phyloP scores from a whole-genome alignment of 2,888 invertebrate species.

The Drosophila koepferae region DNA sequence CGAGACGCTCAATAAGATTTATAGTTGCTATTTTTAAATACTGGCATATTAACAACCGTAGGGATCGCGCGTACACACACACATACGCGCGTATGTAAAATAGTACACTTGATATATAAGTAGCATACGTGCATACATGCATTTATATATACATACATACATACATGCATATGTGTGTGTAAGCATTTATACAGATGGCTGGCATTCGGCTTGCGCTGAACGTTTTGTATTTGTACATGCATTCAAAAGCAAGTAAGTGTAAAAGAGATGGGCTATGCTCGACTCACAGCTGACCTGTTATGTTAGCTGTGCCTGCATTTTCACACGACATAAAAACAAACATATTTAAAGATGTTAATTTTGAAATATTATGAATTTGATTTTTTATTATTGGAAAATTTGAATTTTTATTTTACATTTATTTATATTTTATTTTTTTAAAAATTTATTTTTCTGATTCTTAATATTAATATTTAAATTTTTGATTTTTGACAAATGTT shows the following conservation, averaged over 20 bases:
- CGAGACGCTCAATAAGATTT: slow-evolving; percentile 69
- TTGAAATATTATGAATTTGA: no score
- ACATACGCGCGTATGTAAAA: slow-evolving; percentile 29
- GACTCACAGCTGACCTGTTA: background rate
- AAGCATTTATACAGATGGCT: slow-evolving; percentile 1
- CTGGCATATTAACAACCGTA: slow-evolving; percentile 74
- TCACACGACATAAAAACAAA: background rate
- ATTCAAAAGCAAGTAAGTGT: slow-evolving; percentile 8
- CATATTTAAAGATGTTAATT: no score
- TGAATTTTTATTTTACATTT: no score
- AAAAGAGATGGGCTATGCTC: background rate
- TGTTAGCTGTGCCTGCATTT: background rate
- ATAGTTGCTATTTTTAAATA: slow-evolving; percentile 79
- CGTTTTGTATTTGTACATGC: slow-evolving; percentile 3
- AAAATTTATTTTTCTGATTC: no score
- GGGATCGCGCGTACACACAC: slow-evolving; percentile 41
- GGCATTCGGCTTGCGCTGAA: background rate
- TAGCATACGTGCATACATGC: background rate
- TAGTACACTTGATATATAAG: slow-evolving; percentile 35
- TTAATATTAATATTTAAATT: no score
- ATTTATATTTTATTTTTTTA: no score
- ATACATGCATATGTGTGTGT: background rate
- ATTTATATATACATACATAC: background rate
- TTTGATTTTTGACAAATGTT: no score
- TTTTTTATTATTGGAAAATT: no score